phyloP scores from a whole-genome alignment of 2,888 invertebrate species.

The Aelia acuminata region DNA sequence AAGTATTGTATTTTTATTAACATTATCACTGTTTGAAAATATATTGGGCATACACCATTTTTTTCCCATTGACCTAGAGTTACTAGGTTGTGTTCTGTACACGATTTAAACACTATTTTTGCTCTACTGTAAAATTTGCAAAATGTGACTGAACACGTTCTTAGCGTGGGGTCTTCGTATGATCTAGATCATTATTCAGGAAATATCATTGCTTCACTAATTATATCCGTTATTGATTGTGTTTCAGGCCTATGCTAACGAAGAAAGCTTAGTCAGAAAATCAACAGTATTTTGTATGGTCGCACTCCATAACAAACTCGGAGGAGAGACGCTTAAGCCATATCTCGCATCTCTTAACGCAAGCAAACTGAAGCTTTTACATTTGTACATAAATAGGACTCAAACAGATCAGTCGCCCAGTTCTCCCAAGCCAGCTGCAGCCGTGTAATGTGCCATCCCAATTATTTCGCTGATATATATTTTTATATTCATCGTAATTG shows the following conservation, averaged over 20 bases:
- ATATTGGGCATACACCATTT: no score
- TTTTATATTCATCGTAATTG: slow-evolving; percentile 57
- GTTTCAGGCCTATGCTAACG: slow-evolving; percentile 88
- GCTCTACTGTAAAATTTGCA: no score
- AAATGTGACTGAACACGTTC: no score
- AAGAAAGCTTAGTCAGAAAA: slow-evolving; percentile 93
- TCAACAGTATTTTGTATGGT: slow-evolving; percentile 98
- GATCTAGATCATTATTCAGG: no score
- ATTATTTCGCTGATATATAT: slow-evolving; percentile 55
- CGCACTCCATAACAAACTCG: slow-evolving; percentile 89
- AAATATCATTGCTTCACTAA: no score
- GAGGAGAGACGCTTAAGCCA: slow-evolving; percentile 86
- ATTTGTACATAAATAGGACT: slow-evolving; percentile 78
- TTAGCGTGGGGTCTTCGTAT: no score
- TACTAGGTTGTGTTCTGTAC: no score
- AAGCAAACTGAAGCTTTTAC: slow-evolving; percentile 89
- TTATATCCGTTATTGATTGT: slow-evolving; percentile 43
- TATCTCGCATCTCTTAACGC: slow-evolving; percentile 86
- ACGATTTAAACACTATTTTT: no score
- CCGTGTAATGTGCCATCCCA: slow-evolving; percentile 56
- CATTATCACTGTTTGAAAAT: no score
- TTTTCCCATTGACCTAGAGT: no score
- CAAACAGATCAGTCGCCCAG: slow-evolving; percentile 52
- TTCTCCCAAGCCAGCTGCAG: slow-evolving; percentile 53
- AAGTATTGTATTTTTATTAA: no score